phyloP scores from a whole-genome alignment of 2,888 invertebrate genomes.

The Sminthurinus aureus region DNA sequence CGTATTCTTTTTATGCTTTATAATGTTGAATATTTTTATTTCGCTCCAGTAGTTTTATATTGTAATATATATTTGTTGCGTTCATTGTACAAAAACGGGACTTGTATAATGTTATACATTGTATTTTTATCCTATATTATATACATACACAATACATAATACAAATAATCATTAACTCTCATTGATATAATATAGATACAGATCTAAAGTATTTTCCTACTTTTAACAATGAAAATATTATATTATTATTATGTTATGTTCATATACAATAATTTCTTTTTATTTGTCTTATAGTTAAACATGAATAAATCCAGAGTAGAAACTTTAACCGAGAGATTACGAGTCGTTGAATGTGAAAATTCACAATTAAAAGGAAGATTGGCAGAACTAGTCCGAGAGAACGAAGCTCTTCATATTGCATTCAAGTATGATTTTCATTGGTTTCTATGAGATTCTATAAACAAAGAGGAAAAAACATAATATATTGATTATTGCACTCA shows the following conservation, averaged over 20 bases:
- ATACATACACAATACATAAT: too few species aligned
- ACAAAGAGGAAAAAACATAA: too few species aligned
- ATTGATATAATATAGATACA: neutral
- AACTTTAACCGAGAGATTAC: conserved; percentile 30
- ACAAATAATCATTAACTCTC: too few species aligned
- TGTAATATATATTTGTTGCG: conserved; percentile 12
- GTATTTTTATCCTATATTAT: neutral
- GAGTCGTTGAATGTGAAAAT: conserved; percentile 36
- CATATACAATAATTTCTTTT: conserved; percentile 2
- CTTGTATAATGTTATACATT: neutral
- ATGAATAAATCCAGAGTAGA: conserved; percentile 30
- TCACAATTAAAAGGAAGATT: conserved; percentile 39
- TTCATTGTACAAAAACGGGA: conserved; percentile 13
- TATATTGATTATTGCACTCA: too few species aligned
- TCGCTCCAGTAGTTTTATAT: neutral
- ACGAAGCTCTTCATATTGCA: conserved; percentile 9
- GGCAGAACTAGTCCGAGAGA: conserved; percentile 14
- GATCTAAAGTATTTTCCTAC: neutral
- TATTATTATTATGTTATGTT: conserved; percentile 9
- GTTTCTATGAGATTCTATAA: neutral
- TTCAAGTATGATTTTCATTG: conserved; percentile 21
- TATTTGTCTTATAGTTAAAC: conserved; percentile 24
- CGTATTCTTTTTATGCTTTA: neutral
- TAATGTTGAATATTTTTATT: too few species aligned
- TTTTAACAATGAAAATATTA: conserved; percentile 1